Evolutionary conservation across 2,113 vertebrate species (phyloP).

Genomic region (Trachemys scripta): DNA sequence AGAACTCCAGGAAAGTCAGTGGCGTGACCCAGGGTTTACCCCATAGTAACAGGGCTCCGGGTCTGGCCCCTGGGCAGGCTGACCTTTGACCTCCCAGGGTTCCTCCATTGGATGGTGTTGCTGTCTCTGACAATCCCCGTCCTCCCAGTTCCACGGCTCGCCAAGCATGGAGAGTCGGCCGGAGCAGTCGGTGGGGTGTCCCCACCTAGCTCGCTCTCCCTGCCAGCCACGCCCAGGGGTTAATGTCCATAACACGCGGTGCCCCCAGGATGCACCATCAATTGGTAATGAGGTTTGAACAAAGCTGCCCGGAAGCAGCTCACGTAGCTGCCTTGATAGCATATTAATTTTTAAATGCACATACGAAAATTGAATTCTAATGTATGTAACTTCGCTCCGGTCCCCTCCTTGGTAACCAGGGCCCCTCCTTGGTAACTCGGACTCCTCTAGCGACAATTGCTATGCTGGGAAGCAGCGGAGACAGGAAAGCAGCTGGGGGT

Average conservation of each 20-base stretch:
- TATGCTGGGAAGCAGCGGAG: background rate
- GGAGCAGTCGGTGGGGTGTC: too few species aligned
- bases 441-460: background rate
- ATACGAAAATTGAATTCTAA: conserved; percentile 28
- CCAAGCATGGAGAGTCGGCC: too few species aligned
- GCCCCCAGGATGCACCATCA: background rate
- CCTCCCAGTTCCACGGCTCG: background rate
- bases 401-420: background rate
- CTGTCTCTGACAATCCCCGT: background rate
- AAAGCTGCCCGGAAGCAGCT: background rate
- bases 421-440: background rate
- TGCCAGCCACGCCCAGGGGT: background rate
- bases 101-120: fast-evolving
- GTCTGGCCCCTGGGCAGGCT: background rate
- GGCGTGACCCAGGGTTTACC: background rate
- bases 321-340: background rate
- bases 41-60: fast-evolving
- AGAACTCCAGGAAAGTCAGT: background rate
- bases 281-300: background rate
- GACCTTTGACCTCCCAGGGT: background rate
- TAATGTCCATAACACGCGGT: background rate
- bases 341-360: background rate
- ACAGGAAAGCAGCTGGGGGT: background rate
- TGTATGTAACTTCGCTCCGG: background rate
- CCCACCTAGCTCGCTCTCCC: too few species aligned